A percentile compares a stretch with the other conserved stretches of the same genome.
phyloP scores from a whole-genome alignment of 1,140 invertebrate species.

The Conus ventricosus region DNA sequence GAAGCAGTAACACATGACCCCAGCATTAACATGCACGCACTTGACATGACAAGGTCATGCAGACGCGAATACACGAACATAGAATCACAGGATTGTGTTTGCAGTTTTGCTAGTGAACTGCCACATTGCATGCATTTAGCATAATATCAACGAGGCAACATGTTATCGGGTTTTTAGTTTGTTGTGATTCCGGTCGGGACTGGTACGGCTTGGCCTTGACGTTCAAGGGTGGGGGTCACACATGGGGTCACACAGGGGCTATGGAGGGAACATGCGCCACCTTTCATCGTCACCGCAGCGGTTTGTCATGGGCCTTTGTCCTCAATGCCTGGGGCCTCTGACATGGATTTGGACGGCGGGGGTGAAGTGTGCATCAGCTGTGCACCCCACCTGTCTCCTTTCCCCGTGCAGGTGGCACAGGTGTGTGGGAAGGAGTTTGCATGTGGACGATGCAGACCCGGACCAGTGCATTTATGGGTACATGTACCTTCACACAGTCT shows the following conservation, averaged over 20 bases:
- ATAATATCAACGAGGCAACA: too few relatives aligned
- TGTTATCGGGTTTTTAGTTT: too few relatives aligned
- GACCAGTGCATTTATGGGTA: constrained; percentile 52
- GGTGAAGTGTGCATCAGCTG: constrained; percentile 63
- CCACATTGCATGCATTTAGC: too few relatives aligned
- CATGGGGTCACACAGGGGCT: constrained; percentile 69
- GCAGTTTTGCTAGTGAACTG: too few relatives aligned
- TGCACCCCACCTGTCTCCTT: constrained; percentile 38
- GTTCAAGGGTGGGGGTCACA: constrained; percentile 62
- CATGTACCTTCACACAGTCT: constrained; percentile 35
- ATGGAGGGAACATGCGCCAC: constrained; percentile 70
- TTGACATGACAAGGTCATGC: too few relatives aligned
- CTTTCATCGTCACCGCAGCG: constrained; percentile 56
- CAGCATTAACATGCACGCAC: too few relatives aligned
- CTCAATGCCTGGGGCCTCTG: constrained; percentile 65
- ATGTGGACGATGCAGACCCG: constrained; percentile 43
- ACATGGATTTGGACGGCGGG: constrained; percentile 70
- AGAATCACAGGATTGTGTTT: too few relatives aligned
- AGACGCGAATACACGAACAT: too few relatives aligned
- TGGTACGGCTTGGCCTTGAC: constrained; percentile 72
- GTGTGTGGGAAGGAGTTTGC: constrained; percentile 7
- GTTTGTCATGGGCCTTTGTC: constrained; percentile 65
- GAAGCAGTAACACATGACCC: too few relatives aligned
- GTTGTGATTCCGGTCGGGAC: constrained; percentile 38
- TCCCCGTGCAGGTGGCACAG: neutral